These are phyloP conservation scores for Cotesia chilonis DNA, from an alignment of 1,140 invertebrate genomes.

Conservation along the genomic window DNA sequence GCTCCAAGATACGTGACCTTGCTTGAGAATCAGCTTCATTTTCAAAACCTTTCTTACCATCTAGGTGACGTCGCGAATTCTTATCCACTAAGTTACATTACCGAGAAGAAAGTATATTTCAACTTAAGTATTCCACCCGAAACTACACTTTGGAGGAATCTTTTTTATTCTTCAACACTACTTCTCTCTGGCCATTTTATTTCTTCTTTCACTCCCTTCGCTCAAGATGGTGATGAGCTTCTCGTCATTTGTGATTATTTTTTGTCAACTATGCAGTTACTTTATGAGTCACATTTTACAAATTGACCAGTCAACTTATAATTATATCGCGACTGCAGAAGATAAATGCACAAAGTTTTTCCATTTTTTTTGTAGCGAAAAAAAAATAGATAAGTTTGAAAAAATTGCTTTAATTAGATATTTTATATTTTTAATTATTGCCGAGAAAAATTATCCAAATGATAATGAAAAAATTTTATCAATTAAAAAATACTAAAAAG, in stretches of 20 bases:
- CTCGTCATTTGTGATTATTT: constrained; percentile 1
- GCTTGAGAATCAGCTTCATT: constrained; percentile 58
- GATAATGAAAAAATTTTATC: too few species aligned
- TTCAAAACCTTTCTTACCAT: constrained; percentile 43
- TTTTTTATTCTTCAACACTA: neutral
- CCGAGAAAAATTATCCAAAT: too few species aligned
- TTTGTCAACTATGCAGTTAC: neutral
- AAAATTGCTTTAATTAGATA: too few species aligned
- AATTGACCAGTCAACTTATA: too few species aligned
- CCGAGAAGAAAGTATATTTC: neutral
- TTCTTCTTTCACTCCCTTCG: constrained; percentile 7
- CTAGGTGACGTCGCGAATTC: constrained; percentile 21
- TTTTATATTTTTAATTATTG: too few species aligned
- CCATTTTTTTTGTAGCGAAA: too few species aligned
- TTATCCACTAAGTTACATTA: constrained; percentile 24
- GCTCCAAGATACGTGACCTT: constrained; percentile 63
- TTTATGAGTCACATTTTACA: neutral
- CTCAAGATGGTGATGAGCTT: neutral
- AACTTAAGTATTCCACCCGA: neutral
- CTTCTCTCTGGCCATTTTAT: constrained; percentile 1
- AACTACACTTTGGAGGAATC: neutral
- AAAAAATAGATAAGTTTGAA: too few species aligned
- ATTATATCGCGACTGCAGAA: too few species aligned
- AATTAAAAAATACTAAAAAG: too few species aligned
- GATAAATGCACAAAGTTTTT: too few species aligned